A percentile compares a stretch with the other conserved stretches of the same genome.
These are phyloP conservation scores for Pomacea canaliculata DNA, from an alignment of 2,888 invertebrate species.

Conservation along the genomic window DNA sequence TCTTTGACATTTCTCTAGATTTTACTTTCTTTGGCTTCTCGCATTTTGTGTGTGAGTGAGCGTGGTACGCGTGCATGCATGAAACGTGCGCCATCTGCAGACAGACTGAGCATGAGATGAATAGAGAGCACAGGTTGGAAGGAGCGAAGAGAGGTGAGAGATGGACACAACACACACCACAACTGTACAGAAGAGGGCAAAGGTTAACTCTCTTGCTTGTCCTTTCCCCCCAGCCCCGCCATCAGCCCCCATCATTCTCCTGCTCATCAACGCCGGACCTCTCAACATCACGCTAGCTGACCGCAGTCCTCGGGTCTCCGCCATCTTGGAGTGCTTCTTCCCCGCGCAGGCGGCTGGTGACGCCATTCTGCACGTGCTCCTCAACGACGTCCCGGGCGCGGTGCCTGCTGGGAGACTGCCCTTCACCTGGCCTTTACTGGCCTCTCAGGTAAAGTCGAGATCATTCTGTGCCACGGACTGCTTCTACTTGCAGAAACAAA, in stretches of 20 bases:
- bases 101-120: no score
- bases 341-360: conserved; percentile 64
- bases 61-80: no score
- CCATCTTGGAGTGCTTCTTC: conserved; percentile 56
- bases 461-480: neutral
- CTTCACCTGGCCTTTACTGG: conserved; percentile 55
- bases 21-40: no score
- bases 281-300: conserved; percentile 61
- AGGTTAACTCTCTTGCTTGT: neutral
- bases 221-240: neutral
- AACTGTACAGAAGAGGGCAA: no score
- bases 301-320: conserved; percentile 38
- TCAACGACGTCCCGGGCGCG: conserved; percentile 40
- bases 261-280: conserved; percentile 62
- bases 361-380: conserved; percentile 52
- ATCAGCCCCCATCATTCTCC: conserved; percentile 39
- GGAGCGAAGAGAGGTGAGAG: no score
- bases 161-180: no score
- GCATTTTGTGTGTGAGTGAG: no score
- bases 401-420: conserved; percentile 64
- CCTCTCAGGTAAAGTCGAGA: neutral
- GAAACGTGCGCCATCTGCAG: no score
- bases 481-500: no score
- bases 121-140: no score
- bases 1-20: no score